phyloP scores from a whole-genome alignment of 2,113 vertebrate genomes.

The Serilophus lunatus region DNA sequence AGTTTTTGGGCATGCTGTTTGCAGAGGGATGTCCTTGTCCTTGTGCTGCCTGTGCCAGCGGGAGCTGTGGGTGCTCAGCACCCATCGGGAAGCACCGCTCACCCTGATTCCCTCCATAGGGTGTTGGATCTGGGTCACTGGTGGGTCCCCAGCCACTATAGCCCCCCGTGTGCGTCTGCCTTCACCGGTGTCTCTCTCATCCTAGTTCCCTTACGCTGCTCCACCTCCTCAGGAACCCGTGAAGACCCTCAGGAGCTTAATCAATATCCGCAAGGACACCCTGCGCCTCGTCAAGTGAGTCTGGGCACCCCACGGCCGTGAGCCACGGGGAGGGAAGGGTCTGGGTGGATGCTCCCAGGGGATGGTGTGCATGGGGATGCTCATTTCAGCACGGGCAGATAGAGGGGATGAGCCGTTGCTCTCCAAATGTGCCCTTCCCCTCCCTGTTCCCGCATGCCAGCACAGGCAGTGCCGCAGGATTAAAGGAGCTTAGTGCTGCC shows the following conservation, averaged over 20 bases:
- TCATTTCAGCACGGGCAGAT: fast-evolving
- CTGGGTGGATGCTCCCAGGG: background rate
- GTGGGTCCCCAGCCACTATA: background rate
- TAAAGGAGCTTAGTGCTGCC: conserved; percentile 30
- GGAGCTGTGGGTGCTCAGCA: background rate
- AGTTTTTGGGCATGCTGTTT: background rate
- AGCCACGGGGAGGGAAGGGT: background rate
- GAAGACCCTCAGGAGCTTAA: conserved; percentile 93
- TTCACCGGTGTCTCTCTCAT: conserved; percentile 25
- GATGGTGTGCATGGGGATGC: background rate
- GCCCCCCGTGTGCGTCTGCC: background rate
- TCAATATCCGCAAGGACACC: conserved; percentile 98
- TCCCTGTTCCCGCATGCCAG: background rate
- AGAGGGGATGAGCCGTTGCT: background rate
- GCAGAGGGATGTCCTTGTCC: background rate
- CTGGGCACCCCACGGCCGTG: fast-evolving
- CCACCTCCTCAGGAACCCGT: conserved; percentile 97
- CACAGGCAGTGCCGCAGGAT: background rate
- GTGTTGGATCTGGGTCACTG: background rate
- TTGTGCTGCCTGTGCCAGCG: background rate
- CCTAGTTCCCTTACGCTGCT: conserved; percentile 94
- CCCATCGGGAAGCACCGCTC: background rate
- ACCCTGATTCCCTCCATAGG: background rate
- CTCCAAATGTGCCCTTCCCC: background rate
- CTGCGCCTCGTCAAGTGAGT: conserved; percentile 90